Evolutionary conservation across 2,888 invertebrate species (phyloP).

Genomic region (Caenorhabditis imperialis): DNA sequence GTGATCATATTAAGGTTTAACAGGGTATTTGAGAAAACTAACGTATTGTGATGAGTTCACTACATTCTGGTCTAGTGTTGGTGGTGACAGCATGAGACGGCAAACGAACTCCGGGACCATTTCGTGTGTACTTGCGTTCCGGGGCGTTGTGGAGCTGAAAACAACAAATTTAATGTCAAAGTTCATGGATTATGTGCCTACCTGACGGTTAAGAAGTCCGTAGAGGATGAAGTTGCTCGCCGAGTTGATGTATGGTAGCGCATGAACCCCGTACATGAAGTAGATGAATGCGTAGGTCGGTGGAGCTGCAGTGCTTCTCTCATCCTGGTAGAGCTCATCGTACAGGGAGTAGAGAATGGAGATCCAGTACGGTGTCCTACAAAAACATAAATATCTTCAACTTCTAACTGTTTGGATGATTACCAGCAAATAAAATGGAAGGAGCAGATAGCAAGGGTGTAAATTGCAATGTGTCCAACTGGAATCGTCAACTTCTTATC

Average conservation of each 20-base stretch:
- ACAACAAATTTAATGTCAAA: not conserved
- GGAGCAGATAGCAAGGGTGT: slow-evolving; percentile 76
- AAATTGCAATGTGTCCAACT: slow-evolving; percentile 74
- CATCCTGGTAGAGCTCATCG: slow-evolving; percentile 62
- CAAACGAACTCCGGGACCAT: slow-evolving; percentile 26
- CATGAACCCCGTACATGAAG: slow-evolving; percentile 77
- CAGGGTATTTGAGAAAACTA: too few relatives aligned
- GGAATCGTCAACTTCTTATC: slow-evolving; percentile 70
- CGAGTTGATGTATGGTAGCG: slow-evolving; percentile 76
- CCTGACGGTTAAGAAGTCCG: slow-evolving; percentile 70
- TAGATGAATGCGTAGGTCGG: slow-evolving; percentile 70
- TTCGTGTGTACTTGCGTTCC: slow-evolving; percentile 50
- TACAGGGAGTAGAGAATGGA: slow-evolving; percentile 74
- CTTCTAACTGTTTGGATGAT: too few relatives aligned
- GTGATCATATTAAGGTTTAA: too few relatives aligned
- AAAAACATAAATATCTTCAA: too few relatives aligned
- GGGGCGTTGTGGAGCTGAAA: slow-evolving; percentile 49
- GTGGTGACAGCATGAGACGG: slow-evolving; percentile 46
- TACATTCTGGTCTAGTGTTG: slow-evolving; percentile 48
- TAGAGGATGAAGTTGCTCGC: slow-evolving; percentile 76
- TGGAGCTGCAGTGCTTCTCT: slow-evolving; percentile 46
- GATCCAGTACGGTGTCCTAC: slow-evolving; percentile 76
- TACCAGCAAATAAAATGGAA: slow-evolving; percentile 77
- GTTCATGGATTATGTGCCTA: not conserved
- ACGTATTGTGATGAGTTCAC: slow-evolving; percentile 52